These are phyloP conservation scores for Montipora foliosa DNA, from an alignment of 64 coral and sea anemone genomes.

Conservation along the genomic window DNA sequence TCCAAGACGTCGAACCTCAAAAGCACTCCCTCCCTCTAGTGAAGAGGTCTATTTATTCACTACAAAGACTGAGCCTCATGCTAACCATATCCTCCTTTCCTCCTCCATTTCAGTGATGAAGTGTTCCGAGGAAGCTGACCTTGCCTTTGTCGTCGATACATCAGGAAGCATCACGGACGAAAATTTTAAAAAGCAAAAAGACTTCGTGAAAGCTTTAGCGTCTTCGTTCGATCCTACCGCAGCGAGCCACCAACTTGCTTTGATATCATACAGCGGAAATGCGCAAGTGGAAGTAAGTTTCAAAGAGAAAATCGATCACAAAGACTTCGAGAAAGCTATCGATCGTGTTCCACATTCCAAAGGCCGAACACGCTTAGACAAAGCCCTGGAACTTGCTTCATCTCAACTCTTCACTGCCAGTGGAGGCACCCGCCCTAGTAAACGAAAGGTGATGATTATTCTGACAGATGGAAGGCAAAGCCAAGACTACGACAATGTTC, in stretches of 20 bases:
- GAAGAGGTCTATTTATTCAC: not conserved
- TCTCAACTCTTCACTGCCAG: slow-evolving; percentile 40
- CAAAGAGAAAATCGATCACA: slow-evolving; percentile 14
- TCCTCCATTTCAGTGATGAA: slow-evolving; percentile 10
- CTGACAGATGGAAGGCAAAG: slow-evolving; percentile 87
- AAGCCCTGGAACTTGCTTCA: slow-evolving; percentile 61
- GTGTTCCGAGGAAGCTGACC: slow-evolving; percentile 69
- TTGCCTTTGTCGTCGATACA: slow-evolving; percentile 82
- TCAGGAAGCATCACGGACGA: slow-evolving; percentile 77
- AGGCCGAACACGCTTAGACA: slow-evolving; percentile 77
- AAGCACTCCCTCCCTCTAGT: too few relatives aligned
- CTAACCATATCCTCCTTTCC: not conserved
- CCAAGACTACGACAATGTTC: slow-evolving; percentile 55
- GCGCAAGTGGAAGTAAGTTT: slow-evolving; percentile 59
- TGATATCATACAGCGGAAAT: slow-evolving; percentile 72
- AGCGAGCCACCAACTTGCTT: slow-evolving; percentile 48
- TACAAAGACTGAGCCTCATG: not conserved
- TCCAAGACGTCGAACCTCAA: too few relatives aligned
- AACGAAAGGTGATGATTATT: slow-evolving; percentile 73
- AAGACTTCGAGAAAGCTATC: slow-evolving; percentile 60
- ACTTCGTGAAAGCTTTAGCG: slow-evolving; percentile 80
- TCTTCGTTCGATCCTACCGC: slow-evolving; percentile 41
- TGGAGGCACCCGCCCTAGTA: slow-evolving; percentile 50
- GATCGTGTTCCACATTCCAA: slow-evolving; percentile 70
- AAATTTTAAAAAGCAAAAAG: slow-evolving; percentile 74